These are phyloP conservation scores for Cepaea hortensis DNA, from an alignment of 2,888 invertebrate species.

Conservation along the genomic window DNA sequence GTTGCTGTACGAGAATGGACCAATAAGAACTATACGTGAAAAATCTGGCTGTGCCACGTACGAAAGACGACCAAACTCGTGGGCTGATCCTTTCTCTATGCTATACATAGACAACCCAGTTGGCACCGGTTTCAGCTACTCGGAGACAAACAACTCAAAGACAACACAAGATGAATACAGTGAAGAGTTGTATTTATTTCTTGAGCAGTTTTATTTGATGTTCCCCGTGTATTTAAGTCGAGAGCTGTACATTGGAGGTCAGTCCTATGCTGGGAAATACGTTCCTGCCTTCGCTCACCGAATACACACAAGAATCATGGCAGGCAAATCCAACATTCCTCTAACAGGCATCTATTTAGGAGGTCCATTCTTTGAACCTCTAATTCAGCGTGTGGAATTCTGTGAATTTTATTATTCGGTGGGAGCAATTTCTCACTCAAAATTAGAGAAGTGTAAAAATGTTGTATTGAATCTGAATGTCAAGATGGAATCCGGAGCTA, in stretches of 20 bases:
- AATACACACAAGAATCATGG: slow-evolving; percentile 62
- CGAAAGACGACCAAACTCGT: background rate
- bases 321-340: slow-evolving; percentile 56
- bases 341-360: slow-evolving; percentile 73
- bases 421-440: slow-evolving; percentile 17
- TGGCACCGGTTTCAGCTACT: slow-evolving; percentile 89
- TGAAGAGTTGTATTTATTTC: slow-evolving; percentile 49
- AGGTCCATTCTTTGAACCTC: slow-evolving; percentile 73
- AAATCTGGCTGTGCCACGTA: background rate
- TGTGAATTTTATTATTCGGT: slow-evolving; percentile 9
- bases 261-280: slow-evolving; percentile 81
- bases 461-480: background rate
- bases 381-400: slow-evolving; percentile 49
- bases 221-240: slow-evolving; percentile 86
- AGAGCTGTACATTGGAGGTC: slow-evolving; percentile 91
- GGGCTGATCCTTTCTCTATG: slow-evolving; percentile 37
- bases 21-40: background rate
- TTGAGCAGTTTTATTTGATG: slow-evolving; percentile 86
- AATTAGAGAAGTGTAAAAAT: background rate
- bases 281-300: slow-evolving; percentile 83
- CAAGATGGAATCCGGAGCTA: background rate
- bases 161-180: background rate
- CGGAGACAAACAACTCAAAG: slow-evolving; percentile 77
- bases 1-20: slow-evolving; percentile 28
- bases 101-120: slow-evolving; percentile 86